Evolutionary conservation across 2,888 invertebrate genomes (phyloP), one percentile per base, ranked within the genome.

Genomic region (Acrobasis consociella): DNA sequence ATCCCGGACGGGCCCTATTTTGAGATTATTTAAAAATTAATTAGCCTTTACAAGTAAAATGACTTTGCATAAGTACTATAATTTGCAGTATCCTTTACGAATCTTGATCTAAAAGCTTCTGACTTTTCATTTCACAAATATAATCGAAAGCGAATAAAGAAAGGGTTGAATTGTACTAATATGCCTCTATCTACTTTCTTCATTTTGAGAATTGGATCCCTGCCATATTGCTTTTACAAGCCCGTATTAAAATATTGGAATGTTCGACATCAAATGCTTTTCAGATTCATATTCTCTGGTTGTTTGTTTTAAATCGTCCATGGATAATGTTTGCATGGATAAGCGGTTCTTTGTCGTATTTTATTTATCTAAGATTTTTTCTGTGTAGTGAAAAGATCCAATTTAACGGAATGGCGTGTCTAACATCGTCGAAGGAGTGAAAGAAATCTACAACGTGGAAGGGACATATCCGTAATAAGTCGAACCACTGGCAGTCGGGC

Each of bases 1-100:
- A 86, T 87, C 86, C 86, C 85, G 86, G 86, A 83, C 86, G 86
- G 82, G 86, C 85, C 85, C 83, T 69, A 15, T 65, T 78, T 78
- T 60, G 46, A 7, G 46, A 13, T 0, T 13, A 46, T 46, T 5
- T 46, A n/a, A 5, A 13, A 46, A 0, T 46, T 13, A 46, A 46
- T 46, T 46, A 46, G 46, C 13, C n/a, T 13, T 31, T 5, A 31
- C 31, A 5, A 8, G 31, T 31, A 7, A 5, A 31, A 31, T 31
- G 2, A 31, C 7, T 5, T 31, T 31, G 31, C 22, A 22, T 22
- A 22, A 22, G 22, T 22, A 22, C 22, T 22, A 31, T 7, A 31
- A 31, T 31, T 8, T 5, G 31, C 7, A 31, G 31, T 31, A 5
- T 7, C 8, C 31, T 5, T 7, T 7, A 2, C 31, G 31, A 31